These are phyloP conservation scores for Saccostrea glomerata DNA, from an alignment of 1,140 invertebrate genomes.

Conservation along the genomic window DNA sequence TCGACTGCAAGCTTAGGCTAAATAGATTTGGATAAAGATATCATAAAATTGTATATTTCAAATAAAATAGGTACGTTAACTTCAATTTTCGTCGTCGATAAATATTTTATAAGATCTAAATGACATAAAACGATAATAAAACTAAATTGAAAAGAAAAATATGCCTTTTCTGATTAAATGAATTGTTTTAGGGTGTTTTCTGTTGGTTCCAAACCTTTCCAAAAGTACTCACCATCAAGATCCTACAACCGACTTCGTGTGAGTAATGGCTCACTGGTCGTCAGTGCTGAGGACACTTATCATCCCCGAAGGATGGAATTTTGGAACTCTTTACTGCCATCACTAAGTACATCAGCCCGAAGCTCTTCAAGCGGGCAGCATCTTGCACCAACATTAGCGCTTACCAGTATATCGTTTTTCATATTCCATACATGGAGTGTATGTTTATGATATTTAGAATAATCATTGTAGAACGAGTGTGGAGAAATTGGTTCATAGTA, in stretches of 20 bases:
- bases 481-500: background rate
- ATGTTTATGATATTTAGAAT: background rate
- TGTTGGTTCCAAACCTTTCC: background rate
- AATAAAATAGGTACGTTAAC: too few species aligned
- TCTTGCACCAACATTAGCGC: background rate
- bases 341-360: background rate
- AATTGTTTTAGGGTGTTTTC: background rate
- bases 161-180: background rate
- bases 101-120: too few species aligned
- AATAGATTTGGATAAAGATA: too few species aligned
- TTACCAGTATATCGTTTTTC: background rate
- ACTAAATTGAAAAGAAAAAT: background rate
- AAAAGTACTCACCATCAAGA: slow-evolving; percentile 11
- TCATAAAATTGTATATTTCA: too few species aligned
- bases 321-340: slow-evolving; percentile 55
- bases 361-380: background rate
- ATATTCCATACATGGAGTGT: background rate
- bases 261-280: background rate
- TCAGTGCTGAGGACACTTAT: slow-evolving; percentile 44
- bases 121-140: too few species aligned
- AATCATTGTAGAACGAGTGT: background rate
- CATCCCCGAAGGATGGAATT: slow-evolving; percentile 57
- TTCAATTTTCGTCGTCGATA: too few species aligned
- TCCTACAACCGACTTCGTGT: slow-evolving; percentile 15
- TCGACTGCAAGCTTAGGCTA: too few species aligned